Base-by-base conservation (phyloP, 1,140 invertebrate species). In the Antheraea mylitta region DNA sequence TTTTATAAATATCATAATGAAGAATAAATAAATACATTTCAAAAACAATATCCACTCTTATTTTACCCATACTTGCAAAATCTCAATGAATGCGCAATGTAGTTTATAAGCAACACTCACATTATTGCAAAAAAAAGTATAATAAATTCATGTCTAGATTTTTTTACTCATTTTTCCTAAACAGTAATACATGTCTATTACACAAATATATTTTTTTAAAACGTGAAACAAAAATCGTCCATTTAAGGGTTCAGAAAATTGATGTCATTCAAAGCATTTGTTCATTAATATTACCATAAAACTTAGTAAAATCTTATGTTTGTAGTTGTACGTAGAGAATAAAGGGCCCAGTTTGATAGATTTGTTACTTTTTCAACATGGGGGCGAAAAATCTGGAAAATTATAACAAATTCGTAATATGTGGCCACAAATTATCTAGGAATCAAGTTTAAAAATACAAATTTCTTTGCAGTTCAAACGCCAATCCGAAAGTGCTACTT, bases 1-100 rank as follows among this genome's bases (percentile, higher is more conserved):
- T 83, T 83, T 82, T 79, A 79, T 81, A 82, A 80, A 79, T 83
- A 80, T 82, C 77, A 83, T 77, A 78, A 74, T 75, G 66, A 74
- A 76, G 65, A 71, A 78, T 74, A 80, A 75, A 78, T 82, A 78
- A 78, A 82, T 69, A 78, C 77, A 81, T 76, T 79, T 77, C 72
- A 79, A 79, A 76, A 79, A 78, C 72, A 76, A 74, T 75, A 76
- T 76, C 72, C 72, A 74, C 72, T 79, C 74, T 79, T 79, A 81
- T 76, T 77, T 77, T 79, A 79, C 62, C 74, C 75, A 81, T 79
- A 79, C 77, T 77, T 79, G 74, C 75, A 77, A 79, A 81, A 77
- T 64, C n/a, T 75, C 71, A 67, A 69, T 69, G 58, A 59, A 58
- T 59, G 65, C 65, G 65, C 53, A 66, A 66, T 66, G 65, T 66